phyloP scores from a whole-genome alignment of 2,888 invertebrate species.

The Axea sp. region DNA sequence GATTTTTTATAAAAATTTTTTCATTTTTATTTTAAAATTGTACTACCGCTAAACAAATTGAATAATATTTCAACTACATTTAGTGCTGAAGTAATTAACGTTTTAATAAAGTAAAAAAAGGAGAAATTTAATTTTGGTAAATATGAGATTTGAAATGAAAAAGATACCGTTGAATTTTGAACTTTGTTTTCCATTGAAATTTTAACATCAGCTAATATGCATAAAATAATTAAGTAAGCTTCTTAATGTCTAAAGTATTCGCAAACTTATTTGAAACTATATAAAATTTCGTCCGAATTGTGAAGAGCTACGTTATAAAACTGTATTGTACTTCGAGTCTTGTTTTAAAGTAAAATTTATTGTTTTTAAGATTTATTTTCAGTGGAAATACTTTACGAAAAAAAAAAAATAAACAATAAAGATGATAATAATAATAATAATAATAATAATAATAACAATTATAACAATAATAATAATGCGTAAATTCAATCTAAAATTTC shows the following conservation, averaged over 20 bases:
- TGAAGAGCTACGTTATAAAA: conserved; percentile 19
- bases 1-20: too few species aligned
- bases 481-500: conserved; percentile 15
- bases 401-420: too few species aligned
- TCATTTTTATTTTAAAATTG: too few species aligned
- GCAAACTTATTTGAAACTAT: conserved; percentile 47
- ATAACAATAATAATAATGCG: too few species aligned
- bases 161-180: neutral
- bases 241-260: conserved; percentile 46
- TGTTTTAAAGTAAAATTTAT: conserved; percentile 7
- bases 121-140: too few species aligned
- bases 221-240: conserved; percentile 33
- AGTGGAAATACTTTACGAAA: conserved; percentile 4
- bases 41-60: too few species aligned
- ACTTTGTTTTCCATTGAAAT: neutral
- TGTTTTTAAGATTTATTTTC: conserved; percentile 15
- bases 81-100: too few species aligned
- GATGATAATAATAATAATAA: too few species aligned
- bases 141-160: too few species aligned
- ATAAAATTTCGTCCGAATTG: conserved; percentile 26
- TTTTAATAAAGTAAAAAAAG: too few species aligned
- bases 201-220: conserved; percentile 16
- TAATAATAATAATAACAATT: too few species aligned
- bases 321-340: conserved; percentile 23
- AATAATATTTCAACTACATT: too few species aligned